These are phyloP conservation scores for Melipona bicolor DNA, from an alignment of 2,888 invertebrate species.

Conservation along the genomic window DNA sequence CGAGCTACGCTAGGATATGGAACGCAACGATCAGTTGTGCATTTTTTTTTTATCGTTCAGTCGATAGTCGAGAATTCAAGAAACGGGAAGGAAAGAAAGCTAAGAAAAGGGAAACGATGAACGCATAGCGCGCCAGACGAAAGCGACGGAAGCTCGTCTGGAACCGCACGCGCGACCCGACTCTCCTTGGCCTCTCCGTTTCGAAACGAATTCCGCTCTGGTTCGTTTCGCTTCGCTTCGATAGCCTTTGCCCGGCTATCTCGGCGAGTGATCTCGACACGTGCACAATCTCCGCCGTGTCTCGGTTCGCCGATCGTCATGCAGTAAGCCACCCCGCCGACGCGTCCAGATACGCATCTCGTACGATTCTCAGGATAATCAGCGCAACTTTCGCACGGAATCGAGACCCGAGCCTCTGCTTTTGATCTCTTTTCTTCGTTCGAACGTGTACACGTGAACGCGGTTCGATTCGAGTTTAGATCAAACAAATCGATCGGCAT, in stretches of 20 bases:
- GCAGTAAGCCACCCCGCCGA: background rate
- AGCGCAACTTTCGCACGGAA: background rate
- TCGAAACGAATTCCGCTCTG: background rate
- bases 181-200: background rate
- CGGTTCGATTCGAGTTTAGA: no score
- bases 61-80: background rate
- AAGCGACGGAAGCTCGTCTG: background rate
- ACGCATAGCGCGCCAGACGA: background rate
- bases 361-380: background rate
- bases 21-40: no score
- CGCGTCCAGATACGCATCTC: background rate
- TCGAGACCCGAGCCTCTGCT: background rate
- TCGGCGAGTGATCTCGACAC: background rate
- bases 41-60: no score
- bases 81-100: background rate
- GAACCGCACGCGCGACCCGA: background rate
- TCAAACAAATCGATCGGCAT: no score
- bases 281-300: background rate
- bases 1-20: no score
- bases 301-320: background rate
- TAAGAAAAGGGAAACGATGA: background rate
- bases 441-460: no score
- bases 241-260: background rate
- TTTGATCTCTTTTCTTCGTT: background rate
- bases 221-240: background rate